Percentiles rank a stretch among this genome's conserved stretches.
Evolutionary conservation across 2,888 invertebrate species (phyloP).

Genomic region (Cremastinae sp.): DNA sequence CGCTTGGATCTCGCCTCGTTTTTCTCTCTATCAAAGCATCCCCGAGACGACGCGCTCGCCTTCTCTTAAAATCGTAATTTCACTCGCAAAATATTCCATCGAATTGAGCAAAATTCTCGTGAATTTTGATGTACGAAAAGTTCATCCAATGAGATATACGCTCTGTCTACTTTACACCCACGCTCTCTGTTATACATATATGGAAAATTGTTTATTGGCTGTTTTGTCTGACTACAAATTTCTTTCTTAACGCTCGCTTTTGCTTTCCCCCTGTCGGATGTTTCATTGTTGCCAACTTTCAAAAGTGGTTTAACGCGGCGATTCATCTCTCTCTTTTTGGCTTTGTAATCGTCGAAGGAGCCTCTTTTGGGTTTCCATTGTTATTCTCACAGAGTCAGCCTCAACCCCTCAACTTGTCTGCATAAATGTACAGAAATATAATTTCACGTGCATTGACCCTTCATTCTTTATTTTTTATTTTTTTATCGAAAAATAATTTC

Average conservation of each 20-base stretch:
- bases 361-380: slow-evolving; percentile 28
- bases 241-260: slow-evolving; percentile 32
- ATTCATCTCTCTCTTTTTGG: slow-evolving; percentile 28
- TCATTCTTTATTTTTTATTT: too few species aligned
- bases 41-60: slow-evolving; percentile 15
- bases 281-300: slow-evolving; percentile 53
- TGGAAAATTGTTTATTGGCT: slow-evolving; percentile 9
- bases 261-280: slow-evolving; percentile 28
- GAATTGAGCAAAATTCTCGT: background rate
- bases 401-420: slow-evolving; percentile 23
- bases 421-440: slow-evolving; percentile 13
- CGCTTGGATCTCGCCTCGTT: slow-evolving; percentile 34
- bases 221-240: background rate
- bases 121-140: background rate
- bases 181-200: background rate
- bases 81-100: background rate
- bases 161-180: too few species aligned
- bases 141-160: background rate
- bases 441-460: background rate
- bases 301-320: slow-evolving; percentile 52
- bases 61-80: slow-evolving; percentile 26
- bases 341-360: slow-evolving; percentile 46
- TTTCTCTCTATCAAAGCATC: slow-evolving; percentile 47
- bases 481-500: too few species aligned
- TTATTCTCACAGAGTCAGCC: slow-evolving; percentile 47